phyloP scores from a whole-genome alignment of 2,888 invertebrate species.

The Ormyrus rosae region DNA sequence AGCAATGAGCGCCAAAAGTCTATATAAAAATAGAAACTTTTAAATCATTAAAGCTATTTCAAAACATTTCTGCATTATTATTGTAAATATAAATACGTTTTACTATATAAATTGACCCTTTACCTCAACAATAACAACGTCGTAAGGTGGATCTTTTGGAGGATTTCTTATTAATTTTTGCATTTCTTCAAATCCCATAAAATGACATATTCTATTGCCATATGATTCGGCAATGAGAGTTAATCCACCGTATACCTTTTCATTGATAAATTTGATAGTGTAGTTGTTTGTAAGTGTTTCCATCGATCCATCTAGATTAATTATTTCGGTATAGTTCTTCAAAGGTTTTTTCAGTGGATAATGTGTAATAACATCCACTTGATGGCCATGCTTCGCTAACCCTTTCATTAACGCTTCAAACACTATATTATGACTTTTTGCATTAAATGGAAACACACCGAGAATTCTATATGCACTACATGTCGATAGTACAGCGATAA shows the following conservation, averaged over 20 bases:
- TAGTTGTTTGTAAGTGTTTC: slow-evolving; percentile 60
- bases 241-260: slow-evolving; percentile 59
- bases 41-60: too few species aligned
- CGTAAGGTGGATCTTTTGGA: slow-evolving; percentile 62
- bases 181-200: slow-evolving; percentile 59
- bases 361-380: slow-evolving; percentile 53
- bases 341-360: slow-evolving; percentile 39
- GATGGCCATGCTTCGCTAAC: slow-evolving; percentile 49
- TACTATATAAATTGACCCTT: not conserved
- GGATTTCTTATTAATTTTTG: slow-evolving; percentile 62
- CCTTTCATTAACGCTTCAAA: slow-evolving; percentile 49
- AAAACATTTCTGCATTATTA: not conserved
- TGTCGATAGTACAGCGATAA: not conserved
- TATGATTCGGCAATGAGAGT: slow-evolving; percentile 40
- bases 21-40: slow-evolving; percentile 48
- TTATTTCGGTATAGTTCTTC: slow-evolving; percentile 54
- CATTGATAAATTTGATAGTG: slow-evolving; percentile 39
- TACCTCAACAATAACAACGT: slow-evolving; percentile 53
- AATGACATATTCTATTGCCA: slow-evolving; percentile 62
- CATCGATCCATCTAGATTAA: slow-evolving; percentile 53
- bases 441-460: slow-evolving; percentile 45
- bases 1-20: slow-evolving; percentile 63
- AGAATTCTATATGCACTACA: slow-evolving; percentile 54
- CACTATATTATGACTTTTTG: slow-evolving; percentile 53
- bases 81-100: not conserved